Evolutionary conservation across 2,797 vertebrate genomes (phyloP).

Genomic region (Sylvia borin): DNA sequence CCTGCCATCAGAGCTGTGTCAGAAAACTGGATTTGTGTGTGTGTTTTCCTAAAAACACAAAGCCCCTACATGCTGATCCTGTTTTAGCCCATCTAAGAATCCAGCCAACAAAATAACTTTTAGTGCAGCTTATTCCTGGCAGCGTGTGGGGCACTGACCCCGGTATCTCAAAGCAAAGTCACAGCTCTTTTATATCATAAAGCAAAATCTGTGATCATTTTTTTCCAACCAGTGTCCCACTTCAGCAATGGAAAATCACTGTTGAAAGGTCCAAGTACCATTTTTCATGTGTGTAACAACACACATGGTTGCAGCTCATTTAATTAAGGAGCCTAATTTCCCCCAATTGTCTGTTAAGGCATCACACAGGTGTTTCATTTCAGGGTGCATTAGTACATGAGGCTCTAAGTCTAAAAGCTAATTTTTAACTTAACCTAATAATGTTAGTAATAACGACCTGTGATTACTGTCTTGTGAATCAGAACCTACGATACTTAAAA

Average conservation of each 20-base stretch:
- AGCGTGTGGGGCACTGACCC: fast-evolving
- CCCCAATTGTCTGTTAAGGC: constrained; percentile 54
- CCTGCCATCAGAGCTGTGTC: neutral
- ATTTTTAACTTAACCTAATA: constrained; percentile 78
- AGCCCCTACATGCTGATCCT: neutral
- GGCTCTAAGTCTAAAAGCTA: constrained; percentile 71
- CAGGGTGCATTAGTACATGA: constrained; percentile 65
- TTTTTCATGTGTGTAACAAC: constrained; percentile 36
- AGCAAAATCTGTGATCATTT: neutral
- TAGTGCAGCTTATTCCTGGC: neutral
- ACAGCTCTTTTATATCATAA: neutral
- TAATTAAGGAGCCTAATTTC: constrained; percentile 72
- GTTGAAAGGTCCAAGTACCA: neutral
- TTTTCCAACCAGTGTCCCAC: neutral
- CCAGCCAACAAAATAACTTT: neutral
- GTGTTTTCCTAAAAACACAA: neutral
- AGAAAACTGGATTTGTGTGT: neutral
- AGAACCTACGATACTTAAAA: constrained; percentile 76
- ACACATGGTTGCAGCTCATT: constrained; percentile 45
- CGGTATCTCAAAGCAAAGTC: neutral
- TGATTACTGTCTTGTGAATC: constrained; percentile 75
- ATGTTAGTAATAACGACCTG: constrained; percentile 69
- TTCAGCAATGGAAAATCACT: neutral
- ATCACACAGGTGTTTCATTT: constrained; percentile 71
- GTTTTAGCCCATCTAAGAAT: neutral